phyloP scores from a whole-genome alignment of 1,140 invertebrate genomes.

The Pseudomyrmex pallidus region DNA sequence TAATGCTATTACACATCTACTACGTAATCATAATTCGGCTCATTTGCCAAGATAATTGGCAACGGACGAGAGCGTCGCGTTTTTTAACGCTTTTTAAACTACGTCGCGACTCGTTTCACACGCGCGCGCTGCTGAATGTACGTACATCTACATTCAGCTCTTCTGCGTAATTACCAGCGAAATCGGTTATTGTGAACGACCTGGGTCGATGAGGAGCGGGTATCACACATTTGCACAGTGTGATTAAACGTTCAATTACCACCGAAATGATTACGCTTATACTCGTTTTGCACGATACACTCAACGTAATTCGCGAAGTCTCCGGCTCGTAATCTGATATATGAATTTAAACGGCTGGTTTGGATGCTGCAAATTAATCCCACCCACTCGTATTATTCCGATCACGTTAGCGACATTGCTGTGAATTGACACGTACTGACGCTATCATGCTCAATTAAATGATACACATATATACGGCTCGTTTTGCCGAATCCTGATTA shows the following conservation, averaged over 20 bases:
- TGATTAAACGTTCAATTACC: conserved; percentile 65
- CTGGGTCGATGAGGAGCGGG: neutral
- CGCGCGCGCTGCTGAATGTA: neutral
- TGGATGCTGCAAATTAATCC: conserved; percentile 47
- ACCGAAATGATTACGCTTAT: conserved; percentile 28
- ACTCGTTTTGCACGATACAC: conserved; percentile 28
- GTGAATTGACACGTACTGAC: conserved; percentile 54
- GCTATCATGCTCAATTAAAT: conserved; percentile 56
- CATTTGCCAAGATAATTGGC: conserved; percentile 31
- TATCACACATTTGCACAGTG: conserved; percentile 7
- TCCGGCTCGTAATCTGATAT: conserved; percentile 50
- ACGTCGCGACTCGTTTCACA: neutral
- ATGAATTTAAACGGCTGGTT: conserved; percentile 54
- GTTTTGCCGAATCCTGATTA: conserved; percentile 32
- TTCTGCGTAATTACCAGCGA: conserved; percentile 55
- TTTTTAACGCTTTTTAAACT: conserved; percentile 41
- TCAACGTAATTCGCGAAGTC: conserved; percentile 13
- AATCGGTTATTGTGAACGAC: conserved; percentile 26
- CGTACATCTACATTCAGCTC: neutral
- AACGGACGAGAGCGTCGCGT: conserved; percentile 15
- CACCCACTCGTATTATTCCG: conserved; percentile 45
- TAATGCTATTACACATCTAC: conserved; percentile 16
- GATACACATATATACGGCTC: conserved; percentile 28
- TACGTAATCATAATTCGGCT: conserved; percentile 11
- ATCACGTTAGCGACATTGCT: conserved; percentile 43